A percentile compares a stretch with the other conserved stretches of the same genome.
Evolutionary conservation across 2,113 vertebrate genomes (phyloP).

Genomic region (Todiramphus saurophagus): DNA sequence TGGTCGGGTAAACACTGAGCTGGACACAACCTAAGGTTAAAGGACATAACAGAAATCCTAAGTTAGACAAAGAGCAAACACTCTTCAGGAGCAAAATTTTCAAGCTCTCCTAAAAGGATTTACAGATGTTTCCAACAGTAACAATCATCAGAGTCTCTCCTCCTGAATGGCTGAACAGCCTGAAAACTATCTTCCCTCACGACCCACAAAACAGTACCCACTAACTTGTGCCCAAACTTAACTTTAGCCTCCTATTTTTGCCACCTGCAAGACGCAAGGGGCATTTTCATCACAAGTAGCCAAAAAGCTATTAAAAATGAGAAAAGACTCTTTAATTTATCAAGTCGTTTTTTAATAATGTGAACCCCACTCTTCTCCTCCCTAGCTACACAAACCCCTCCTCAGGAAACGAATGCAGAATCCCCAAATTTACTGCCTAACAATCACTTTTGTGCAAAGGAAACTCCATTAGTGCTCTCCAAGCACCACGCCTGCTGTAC

Average conservation of each 20-base stretch:
- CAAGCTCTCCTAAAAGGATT: not conserved
- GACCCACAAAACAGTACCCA: not conserved
- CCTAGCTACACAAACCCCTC: not conserved
- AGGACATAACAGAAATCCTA: not conserved
- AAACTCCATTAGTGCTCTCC: not conserved
- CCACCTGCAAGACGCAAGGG: not conserved
- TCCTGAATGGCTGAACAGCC: not conserved
- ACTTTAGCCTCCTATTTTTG: not conserved
- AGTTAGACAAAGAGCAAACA: not conserved
- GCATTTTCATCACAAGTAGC: not conserved
- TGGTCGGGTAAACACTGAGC: slow-evolving; percentile 80
- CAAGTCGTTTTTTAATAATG: not conserved
- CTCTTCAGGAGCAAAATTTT: not conserved
- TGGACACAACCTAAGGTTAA: slow-evolving; percentile 86
- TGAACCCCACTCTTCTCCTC: not conserved
- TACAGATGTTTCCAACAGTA: not conserved
- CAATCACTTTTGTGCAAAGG: not conserved
- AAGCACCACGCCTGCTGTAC: not conserved
- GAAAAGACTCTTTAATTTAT: not conserved
- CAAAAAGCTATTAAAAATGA: not conserved
- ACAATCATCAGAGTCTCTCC: not conserved
- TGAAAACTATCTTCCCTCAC: not conserved
- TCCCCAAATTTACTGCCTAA: not conserved
- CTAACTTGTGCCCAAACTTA: not conserved
- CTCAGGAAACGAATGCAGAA: not conserved